Evolutionary conservation across 2,888 invertebrate species (phyloP).

Genomic region (Sipunculus nudus): DNA sequence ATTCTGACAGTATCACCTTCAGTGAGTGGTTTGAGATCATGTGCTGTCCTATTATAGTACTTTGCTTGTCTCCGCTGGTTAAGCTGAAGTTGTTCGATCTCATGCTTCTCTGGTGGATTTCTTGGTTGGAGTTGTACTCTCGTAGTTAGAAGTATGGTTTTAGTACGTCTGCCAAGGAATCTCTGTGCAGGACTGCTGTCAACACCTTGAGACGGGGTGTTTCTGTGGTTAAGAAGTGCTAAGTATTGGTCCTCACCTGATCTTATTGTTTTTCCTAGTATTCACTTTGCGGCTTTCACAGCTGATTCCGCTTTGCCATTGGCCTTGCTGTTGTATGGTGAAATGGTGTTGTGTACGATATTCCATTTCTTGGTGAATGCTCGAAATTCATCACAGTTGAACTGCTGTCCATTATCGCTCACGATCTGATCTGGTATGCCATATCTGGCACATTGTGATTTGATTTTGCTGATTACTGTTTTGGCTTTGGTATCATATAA

Average conservation of each 20-base stretch:
- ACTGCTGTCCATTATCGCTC: constrained; percentile 4
- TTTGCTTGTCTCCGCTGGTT: too few relatives aligned
- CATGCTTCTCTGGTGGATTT: too few relatives aligned
- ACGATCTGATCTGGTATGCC: constrained; percentile 10
- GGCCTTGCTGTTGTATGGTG: constrained; percentile 4
- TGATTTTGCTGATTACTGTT: background rate
- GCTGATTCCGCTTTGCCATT: constrained; percentile 14
- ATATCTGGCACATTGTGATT: constrained; percentile 3
- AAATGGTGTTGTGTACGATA: background rate
- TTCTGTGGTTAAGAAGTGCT: constrained; percentile 2
- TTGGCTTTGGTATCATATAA: background rate
- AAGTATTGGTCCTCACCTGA: constrained; percentile 3
- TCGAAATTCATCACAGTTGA: background rate
- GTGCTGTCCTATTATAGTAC: too few relatives aligned
- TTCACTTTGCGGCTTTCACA: constrained; percentile 6
- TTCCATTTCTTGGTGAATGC: constrained; percentile 1
- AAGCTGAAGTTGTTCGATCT: too few relatives aligned
- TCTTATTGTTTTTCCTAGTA: background rate
- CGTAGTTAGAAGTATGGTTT: constrained; percentile 8
- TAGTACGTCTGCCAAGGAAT: background rate
- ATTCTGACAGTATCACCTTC: too few relatives aligned
- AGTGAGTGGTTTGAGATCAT: too few relatives aligned
- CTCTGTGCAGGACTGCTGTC: constrained; percentile 9
- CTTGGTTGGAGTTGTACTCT: too few relatives aligned
- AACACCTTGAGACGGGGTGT: constrained; percentile 9